A percentile compares a stretch with the other conserved stretches of the same genome.
These are phyloP conservation scores for Agrotis ipsilon DNA, from an alignment of 2,888 invertebrate species.

Conservation along the genomic window DNA sequence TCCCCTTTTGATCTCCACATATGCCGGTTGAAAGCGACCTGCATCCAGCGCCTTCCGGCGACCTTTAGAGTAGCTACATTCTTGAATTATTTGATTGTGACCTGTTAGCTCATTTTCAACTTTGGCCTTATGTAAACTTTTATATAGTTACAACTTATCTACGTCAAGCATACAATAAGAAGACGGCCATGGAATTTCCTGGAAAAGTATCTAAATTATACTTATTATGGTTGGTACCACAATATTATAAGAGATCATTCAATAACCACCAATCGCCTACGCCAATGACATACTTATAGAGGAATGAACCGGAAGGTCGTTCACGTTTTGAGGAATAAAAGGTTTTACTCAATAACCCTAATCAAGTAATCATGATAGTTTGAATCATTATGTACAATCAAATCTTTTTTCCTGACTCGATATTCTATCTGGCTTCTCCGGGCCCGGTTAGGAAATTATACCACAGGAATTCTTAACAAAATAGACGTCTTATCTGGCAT, in stretches of 20 bases:
- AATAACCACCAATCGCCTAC: conserved; percentile 1
- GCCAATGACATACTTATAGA: background rate
- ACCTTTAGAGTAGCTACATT: no score
- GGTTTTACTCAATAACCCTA: conserved; percentile 17
- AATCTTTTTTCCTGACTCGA: background rate
- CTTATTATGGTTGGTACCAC: background rate
- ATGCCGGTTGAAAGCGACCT: no score
- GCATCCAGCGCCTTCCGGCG: no score
- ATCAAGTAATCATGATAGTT: conserved; percentile 32
- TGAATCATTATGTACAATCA: background rate
- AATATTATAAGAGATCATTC: conserved; percentile 9
- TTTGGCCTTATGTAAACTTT: no score
- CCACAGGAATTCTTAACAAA: no score
- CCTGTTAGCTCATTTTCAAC: no score
- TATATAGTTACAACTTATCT: no score
- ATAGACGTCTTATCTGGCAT: no score
- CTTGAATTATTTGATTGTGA: no score
- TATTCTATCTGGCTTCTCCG: background rate
- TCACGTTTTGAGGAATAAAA: conserved; percentile 25
- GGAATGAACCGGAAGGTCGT: background rate
- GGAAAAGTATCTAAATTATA: background rate
- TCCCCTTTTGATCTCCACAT: no score
- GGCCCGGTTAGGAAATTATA: background rate
- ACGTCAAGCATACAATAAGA: no score
- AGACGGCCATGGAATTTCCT: background rate